Percentiles rank a stretch among this genome's conserved stretches.
Evolutionary conservation across 64 coral and sea anemone species (phyloP).

Genomic region (Anthopleura sola): DNA sequence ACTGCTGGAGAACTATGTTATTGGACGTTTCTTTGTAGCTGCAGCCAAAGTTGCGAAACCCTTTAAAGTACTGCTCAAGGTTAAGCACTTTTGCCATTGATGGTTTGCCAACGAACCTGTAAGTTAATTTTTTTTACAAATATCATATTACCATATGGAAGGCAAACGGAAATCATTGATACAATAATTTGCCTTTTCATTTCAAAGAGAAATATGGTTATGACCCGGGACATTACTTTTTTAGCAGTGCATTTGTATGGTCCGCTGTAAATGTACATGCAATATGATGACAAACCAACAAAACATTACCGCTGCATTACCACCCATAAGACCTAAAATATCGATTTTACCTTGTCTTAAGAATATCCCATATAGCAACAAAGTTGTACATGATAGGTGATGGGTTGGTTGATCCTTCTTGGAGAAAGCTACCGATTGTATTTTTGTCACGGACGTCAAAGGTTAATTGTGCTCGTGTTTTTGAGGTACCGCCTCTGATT

Average conservation of each 20-base stretch:
- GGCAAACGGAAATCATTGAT: too few relatives aligned
- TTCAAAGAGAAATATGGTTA: too few relatives aligned
- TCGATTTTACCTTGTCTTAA: too few relatives aligned
- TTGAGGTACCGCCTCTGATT: conserved; percentile 30
- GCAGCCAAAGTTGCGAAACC: conserved; percentile 27
- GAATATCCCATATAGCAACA: too few relatives aligned
- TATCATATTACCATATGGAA: too few relatives aligned
- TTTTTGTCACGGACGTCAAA: not conserved
- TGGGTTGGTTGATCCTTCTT: conserved; percentile 7
- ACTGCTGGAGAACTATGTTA: conserved; percentile 1
- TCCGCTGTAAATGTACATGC: too few relatives aligned
- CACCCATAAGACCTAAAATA: too few relatives aligned
- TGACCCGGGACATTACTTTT: too few relatives aligned
- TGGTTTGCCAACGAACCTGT: not conserved
- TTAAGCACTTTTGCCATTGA: conserved; percentile 15
- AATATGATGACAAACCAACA: too few relatives aligned
- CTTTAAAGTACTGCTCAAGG: conserved; percentile 45
- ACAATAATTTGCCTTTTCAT: too few relatives aligned
- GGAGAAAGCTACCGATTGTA: conserved; percentile 39
- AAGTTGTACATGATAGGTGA: not conserved
- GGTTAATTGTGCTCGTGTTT: conserved; percentile 23
- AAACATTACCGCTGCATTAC: too few relatives aligned
- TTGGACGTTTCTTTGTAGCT: not conserved
- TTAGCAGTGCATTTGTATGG: too few relatives aligned
- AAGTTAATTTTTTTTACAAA: not conserved